A percentile compares a stretch with the other conserved stretches of the same genome.
phyloP scores from a whole-genome alignment of 2,888 invertebrate genomes.

The Celastrina argiolus region DNA sequence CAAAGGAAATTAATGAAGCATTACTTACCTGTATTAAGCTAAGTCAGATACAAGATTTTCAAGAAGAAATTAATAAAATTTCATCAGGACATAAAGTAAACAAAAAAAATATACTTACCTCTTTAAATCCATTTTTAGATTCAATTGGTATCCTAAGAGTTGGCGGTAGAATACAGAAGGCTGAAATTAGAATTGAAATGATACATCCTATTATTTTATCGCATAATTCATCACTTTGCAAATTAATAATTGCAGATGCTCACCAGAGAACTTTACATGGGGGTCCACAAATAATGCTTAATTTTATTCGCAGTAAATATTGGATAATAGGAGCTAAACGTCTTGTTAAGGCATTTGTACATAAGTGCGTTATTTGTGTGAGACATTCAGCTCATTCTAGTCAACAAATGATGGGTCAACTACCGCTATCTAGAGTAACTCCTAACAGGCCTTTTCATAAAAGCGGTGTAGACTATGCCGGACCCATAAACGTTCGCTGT shows the following conservation, averaged over 20 bases:
- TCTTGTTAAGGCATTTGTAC: conserved; percentile 24
- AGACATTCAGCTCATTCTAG: conserved; percentile 24
- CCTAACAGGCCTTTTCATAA: conserved; percentile 27
- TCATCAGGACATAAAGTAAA: not conserved
- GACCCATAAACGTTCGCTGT: conserved; percentile 25
- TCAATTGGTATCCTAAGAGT: conserved; percentile 20
- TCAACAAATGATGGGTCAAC: conserved; percentile 32
- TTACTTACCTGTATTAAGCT: conserved; percentile 16
- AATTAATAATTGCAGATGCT: conserved; percentile 33
- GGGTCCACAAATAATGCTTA: conserved; percentile 32
- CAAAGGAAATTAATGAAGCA: not conserved
- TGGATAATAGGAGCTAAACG: conserved; percentile 29
- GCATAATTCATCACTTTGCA: conserved; percentile 19
- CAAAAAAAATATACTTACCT: conserved; percentile 10
- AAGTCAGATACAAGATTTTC: not conserved
- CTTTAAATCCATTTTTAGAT: conserved; percentile 23
- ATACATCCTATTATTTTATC: conserved; percentile 28
- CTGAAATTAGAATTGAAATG: not conserved
- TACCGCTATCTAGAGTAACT: conserved; percentile 29
- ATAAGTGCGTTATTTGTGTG: conserved; percentile 29
- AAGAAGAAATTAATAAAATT: not conserved
- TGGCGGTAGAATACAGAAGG: conserved; percentile 21
- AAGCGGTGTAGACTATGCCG: conserved; percentile 33
- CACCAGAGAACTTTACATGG: conserved; percentile 36
- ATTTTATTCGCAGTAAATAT: conserved; percentile 28